Evolutionary conservation across 2,888 invertebrate species (phyloP).

Genomic region (Endotricha flammealis): DNA sequence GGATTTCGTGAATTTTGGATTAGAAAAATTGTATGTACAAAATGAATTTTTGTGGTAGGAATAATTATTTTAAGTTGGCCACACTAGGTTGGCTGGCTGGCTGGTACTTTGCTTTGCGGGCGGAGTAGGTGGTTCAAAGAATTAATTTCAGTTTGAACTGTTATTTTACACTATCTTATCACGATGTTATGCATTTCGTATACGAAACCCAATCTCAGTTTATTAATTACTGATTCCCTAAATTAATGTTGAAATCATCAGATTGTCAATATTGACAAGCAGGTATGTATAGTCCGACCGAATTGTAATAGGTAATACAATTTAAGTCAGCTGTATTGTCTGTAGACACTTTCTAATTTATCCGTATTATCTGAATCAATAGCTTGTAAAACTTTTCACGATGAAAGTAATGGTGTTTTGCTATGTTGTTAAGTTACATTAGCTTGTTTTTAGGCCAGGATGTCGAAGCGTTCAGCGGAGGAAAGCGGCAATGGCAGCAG

Average conservation of each 20-base stretch:
- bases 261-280: slow-evolving; percentile 66
- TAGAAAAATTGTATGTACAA: too few relatives aligned
- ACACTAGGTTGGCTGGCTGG: too few relatives aligned
- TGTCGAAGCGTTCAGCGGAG: slow-evolving; percentile 89
- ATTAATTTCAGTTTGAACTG: slow-evolving; percentile 1
- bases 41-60: too few relatives aligned
- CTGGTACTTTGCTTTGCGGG: slow-evolving; percentile 11
- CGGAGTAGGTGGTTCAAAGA: slow-evolving; percentile 13
- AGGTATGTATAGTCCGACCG: slow-evolving; percentile 59
- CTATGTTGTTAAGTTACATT: slow-evolving; percentile 27
- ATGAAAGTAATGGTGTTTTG: slow-evolving; percentile 30
- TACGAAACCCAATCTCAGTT: slow-evolving; percentile 19
- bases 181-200: slow-evolving; percentile 31
- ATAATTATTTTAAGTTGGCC: too few relatives aligned
- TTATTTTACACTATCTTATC: slow-evolving; percentile 11
- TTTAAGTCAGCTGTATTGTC: slow-evolving; percentile 3
- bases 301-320: slow-evolving; percentile 23
- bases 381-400: slow-evolving; percentile 36
- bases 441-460: slow-evolving; percentile 60
- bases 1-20: too few relatives aligned
- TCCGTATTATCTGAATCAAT: slow-evolving; percentile 54
- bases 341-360: slow-evolving; percentile 31
- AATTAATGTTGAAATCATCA: slow-evolving; percentile 25
- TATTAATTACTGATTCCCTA: slow-evolving; percentile 18
- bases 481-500: slow-evolving; percentile 80